These are phyloP conservation scores for Danio aesculapii DNA, from an alignment of 2,797 vertebrate genomes.

Conservation along the genomic window DNA sequence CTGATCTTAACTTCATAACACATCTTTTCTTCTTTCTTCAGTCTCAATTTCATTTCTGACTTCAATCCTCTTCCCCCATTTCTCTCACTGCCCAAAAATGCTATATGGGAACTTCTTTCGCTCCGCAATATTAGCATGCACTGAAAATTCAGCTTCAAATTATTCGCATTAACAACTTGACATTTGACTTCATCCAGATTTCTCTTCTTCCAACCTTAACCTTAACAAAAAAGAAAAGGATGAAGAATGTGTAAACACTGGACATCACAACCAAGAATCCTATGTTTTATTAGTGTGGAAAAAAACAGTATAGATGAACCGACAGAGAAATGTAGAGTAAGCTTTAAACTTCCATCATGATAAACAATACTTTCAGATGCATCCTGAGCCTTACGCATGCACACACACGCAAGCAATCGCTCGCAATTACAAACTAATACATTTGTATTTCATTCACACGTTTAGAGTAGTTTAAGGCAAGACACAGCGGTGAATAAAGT, in stretches of 20 bases:
- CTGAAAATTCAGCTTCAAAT: slow-evolving; percentile 98
- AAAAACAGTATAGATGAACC: slow-evolving; percentile 31
- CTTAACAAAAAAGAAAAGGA: slow-evolving; percentile 99
- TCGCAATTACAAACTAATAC: not conserved
- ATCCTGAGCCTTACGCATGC: slow-evolving; percentile 30
- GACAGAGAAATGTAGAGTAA: slow-evolving; percentile 26
- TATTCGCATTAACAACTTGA: slow-evolving; percentile 96
- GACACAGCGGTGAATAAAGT: too few species aligned
- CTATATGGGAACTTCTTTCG: slow-evolving; percentile 75
- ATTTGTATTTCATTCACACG: not conserved
- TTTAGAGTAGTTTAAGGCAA: not conserved
- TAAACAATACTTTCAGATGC: not conserved
- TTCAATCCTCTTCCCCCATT: slow-evolving; percentile 81
- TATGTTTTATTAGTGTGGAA: slow-evolving; percentile 38
- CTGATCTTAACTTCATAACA: slow-evolving; percentile 98
- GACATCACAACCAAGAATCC: slow-evolving; percentile 78
- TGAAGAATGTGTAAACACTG: slow-evolving; percentile 93
- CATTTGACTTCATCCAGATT: slow-evolving; percentile 98
- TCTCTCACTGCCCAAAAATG: slow-evolving; percentile 76
- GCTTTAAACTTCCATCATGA: slow-evolving; percentile 11
- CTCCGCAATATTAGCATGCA: slow-evolving; percentile 72
- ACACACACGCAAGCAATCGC: not conserved
- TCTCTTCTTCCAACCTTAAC: slow-evolving; percentile 99
- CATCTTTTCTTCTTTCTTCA: slow-evolving; percentile 99
- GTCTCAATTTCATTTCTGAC: slow-evolving; percentile 90